Evolutionary conservation across 2,113 vertebrate species (phyloP), one percentile per base, ranked within the genome.

Genomic region (Caranx ignobilis): DNA sequence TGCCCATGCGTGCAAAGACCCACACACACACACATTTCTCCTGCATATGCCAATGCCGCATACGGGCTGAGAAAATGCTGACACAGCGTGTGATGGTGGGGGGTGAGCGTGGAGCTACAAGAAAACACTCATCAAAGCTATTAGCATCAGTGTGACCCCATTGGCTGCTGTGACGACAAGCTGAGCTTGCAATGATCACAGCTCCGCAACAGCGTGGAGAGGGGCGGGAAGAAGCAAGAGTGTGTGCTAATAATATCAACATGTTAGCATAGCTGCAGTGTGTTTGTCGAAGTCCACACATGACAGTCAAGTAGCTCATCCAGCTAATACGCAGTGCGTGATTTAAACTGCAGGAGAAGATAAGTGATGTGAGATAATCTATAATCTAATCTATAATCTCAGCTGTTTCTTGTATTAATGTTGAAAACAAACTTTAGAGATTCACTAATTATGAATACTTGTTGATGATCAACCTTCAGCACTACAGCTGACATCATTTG

Each of bases 111-210:
- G 37, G 79, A 75, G 79, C 72, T 47, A 71, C 26, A 71, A 82
- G 73, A 75, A 86, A 89, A 81, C 76, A 84, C 75, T 71, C 81
- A 88, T 92, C 82, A 84, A 55, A 79, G 86, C 81, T 75, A 71
- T 90, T 87, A 76, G 61, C 70, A 82, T 88, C 63, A 31, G 71
- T 37, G 45, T 76, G 85, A 90, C 87, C 87, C 60, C 62, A 79
- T 6, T 86, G 83, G 74, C 62, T 82, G 77, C 78, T 39, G 35
- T 72, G 83, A 67, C 11, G 18, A 77, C 77, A 37, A 75, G 84
- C 88, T 74, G 57, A 77, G 70, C 68, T 37, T 13, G 41, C 63
- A 60, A n/a, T 48, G 47, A 82, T 79, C 68, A 37, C 60, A 73
- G 62, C 48, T 61, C 57, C 39, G 31, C 67, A 68, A 81, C 66